Conservation (phyloP, 2,888 invertebrate genomes). For the Microctonus aethiopoides region DNA sequence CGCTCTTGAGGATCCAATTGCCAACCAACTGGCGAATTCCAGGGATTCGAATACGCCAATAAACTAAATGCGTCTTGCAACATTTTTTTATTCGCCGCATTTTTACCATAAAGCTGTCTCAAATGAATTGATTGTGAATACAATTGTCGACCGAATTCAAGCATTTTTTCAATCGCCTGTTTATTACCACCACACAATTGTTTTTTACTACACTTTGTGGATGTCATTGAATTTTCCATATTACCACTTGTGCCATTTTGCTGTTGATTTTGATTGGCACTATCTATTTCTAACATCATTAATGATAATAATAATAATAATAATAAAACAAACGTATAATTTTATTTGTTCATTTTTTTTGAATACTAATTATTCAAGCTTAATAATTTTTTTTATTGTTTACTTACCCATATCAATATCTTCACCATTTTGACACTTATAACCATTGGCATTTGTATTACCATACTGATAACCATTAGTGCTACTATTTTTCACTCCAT, state of each 20-base stretch:
- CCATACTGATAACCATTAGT: slow-evolving; percentile 75
- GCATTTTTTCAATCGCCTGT: slow-evolving; percentile 90
- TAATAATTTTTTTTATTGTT: background rate
- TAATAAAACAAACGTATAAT: slow-evolving; percentile 1
- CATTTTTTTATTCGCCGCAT: slow-evolving; percentile 89
- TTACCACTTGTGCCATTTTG: slow-evolving; percentile 49
- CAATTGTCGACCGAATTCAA: slow-evolving; percentile 93
- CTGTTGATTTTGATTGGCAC: slow-evolving; percentile 55
- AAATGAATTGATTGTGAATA: slow-evolving; percentile 90
- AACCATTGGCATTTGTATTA: slow-evolving; percentile 64
- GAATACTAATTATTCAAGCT: background rate
- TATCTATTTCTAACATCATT: slow-evolving; percentile 67
- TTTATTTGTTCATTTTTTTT: background rate
- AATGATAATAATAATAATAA: slow-evolving; percentile 6
- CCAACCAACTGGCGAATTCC: slow-evolving; percentile 96
- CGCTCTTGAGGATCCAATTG: slow-evolving; percentile 94
- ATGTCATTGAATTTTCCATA: slow-evolving; percentile 46
- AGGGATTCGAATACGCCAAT: slow-evolving; percentile 97
- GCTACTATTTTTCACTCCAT: slow-evolving; percentile 53
- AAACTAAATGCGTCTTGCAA: slow-evolving; percentile 97
- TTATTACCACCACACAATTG: slow-evolving; percentile 77
- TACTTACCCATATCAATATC: slow-evolving; percentile 79
- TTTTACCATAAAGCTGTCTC: slow-evolving; percentile 83
- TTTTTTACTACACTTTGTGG: slow-evolving; percentile 61
- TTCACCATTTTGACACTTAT: slow-evolving; percentile 75